These are phyloP conservation scores for Caenorhabditis inopinata DNA, from an alignment of 1,140 invertebrate genomes.

Conservation along the genomic window DNA sequence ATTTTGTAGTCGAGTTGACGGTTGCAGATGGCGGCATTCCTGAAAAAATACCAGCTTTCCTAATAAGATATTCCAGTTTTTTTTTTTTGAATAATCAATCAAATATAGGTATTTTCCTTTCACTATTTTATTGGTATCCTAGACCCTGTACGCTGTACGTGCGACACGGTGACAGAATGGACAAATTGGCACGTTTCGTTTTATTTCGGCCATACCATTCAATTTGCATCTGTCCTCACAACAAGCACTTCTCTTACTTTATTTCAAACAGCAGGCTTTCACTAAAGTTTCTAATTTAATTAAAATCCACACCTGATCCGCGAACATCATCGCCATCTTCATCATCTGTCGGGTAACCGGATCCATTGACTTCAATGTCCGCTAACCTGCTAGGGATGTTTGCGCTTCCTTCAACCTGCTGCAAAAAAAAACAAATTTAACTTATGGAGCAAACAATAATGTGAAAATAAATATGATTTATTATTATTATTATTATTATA, in stretches of 20 bases:
- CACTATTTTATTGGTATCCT: no score
- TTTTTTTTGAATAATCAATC: no score
- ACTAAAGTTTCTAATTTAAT: background rate
- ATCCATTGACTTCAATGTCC: conserved; percentile 28
- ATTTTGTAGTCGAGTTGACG: background rate
- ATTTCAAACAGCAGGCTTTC: background rate
- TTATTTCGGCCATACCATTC: background rate
- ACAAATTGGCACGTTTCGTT: background rate
- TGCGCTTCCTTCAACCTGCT: conserved; percentile 16
- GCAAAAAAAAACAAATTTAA: background rate
- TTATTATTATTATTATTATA: conserved; percentile 2
- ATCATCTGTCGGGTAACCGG: conserved; percentile 19
- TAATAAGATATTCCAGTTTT: background rate
- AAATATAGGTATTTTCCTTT: no score
- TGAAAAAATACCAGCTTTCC: no score
- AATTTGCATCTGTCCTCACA: background rate
- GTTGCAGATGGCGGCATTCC: conserved; percentile 1
- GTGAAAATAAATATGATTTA: background rate
- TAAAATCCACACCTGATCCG: conserved; percentile 3
- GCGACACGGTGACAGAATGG: no score
- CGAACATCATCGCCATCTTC: conserved; percentile 16
- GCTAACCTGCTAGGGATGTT: background rate
- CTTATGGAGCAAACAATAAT: background rate
- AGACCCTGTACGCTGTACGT: no score
- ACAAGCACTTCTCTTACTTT: background rate